These are phyloP conservation scores for Euglossa dilemma DNA, from an alignment of 1,140 invertebrate genomes.

Conservation along the genomic window DNA sequence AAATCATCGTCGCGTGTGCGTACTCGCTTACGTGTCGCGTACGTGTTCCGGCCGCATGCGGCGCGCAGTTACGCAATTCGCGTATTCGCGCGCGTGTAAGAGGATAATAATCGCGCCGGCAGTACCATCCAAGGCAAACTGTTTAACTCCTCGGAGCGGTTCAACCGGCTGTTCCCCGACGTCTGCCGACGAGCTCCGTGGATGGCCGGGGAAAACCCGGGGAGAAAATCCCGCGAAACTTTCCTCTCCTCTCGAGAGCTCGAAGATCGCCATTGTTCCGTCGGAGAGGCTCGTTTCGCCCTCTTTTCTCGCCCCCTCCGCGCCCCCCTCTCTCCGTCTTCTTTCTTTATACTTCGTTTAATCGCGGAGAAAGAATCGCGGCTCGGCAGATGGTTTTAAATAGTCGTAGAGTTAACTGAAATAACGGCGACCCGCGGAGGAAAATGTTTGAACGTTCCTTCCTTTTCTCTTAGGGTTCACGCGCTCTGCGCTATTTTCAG, in stretches of 20 bases:
- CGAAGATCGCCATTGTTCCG: not conserved
- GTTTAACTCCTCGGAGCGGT: slow-evolving; percentile 25
- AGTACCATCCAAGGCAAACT: slow-evolving; percentile 43
- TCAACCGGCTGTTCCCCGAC: not conserved
- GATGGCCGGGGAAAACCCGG: not conserved
- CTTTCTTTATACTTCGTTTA: not conserved
- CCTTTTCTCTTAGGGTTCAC: not conserved
- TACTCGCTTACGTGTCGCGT: not conserved
- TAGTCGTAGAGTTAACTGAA: slow-evolving; percentile 2
- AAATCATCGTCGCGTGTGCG: slow-evolving; percentile 12
- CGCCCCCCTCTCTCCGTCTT: fast-evolving
- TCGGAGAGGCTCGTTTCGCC: not conserved
- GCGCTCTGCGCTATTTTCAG: too few species aligned
- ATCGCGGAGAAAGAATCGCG: slow-evolving; percentile 5
- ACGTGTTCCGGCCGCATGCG: slow-evolving; percentile 3
- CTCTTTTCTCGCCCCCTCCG: not conserved
- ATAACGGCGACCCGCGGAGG: not conserved
- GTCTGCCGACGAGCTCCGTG: not conserved
- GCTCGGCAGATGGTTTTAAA: slow-evolving; percentile 2
- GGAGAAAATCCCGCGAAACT: not conserved
- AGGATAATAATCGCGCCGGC: slow-evolving; percentile 42
- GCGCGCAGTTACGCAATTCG: slow-evolving; percentile 41
- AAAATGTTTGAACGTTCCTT: not conserved
- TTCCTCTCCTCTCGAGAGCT: not conserved
- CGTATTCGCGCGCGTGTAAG: slow-evolving; percentile 39